phyloP scores from a whole-genome alignment of 1,140 invertebrate genomes.

The Drosophila busckii region DNA sequence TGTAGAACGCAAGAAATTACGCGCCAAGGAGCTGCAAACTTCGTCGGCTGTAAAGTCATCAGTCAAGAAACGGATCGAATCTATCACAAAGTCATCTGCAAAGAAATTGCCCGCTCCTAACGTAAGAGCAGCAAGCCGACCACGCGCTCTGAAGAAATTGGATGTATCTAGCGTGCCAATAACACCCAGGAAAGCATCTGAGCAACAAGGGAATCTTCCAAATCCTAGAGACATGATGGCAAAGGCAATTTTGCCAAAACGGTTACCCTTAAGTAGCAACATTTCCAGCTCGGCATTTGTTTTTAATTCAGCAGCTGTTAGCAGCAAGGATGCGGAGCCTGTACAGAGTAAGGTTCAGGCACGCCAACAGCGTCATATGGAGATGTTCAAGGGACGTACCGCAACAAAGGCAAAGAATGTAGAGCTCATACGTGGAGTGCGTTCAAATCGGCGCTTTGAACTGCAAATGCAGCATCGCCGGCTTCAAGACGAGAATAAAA shows the following conservation, averaged over 20 bases:
- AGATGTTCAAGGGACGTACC: constrained; percentile 60
- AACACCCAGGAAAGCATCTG: background rate
- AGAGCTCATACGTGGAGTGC: constrained; percentile 81
- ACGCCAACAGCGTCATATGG: constrained; percentile 53
- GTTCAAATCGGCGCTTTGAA: constrained; percentile 84
- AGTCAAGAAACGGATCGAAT: constrained; percentile 11
- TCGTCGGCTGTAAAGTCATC: constrained; percentile 28
- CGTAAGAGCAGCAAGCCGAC: background rate
- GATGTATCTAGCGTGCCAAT: background rate
- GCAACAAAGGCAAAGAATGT: constrained; percentile 7
- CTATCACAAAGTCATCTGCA: constrained; percentile 18
- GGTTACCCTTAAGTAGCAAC: background rate
- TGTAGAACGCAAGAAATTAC: constrained; percentile 80
- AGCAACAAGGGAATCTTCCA: background rate
- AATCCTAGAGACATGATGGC: constrained; percentile 9
- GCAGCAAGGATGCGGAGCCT: background rate
- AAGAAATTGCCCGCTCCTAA: background rate
- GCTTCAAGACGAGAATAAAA: constrained; percentile 37
- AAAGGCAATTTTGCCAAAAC: constrained; percentile 42
- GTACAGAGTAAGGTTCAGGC: constrained; percentile 25
- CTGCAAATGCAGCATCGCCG: constrained; percentile 82
- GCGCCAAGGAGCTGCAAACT: constrained; percentile 77
- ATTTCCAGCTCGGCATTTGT: background rate
- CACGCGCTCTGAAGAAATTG: constrained; percentile 26
- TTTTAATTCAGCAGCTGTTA: background rate